These are phyloP conservation scores for Dermochelys coriacea DNA, from an alignment of 2,797 vertebrate genomes.

Conservation along the genomic window DNA sequence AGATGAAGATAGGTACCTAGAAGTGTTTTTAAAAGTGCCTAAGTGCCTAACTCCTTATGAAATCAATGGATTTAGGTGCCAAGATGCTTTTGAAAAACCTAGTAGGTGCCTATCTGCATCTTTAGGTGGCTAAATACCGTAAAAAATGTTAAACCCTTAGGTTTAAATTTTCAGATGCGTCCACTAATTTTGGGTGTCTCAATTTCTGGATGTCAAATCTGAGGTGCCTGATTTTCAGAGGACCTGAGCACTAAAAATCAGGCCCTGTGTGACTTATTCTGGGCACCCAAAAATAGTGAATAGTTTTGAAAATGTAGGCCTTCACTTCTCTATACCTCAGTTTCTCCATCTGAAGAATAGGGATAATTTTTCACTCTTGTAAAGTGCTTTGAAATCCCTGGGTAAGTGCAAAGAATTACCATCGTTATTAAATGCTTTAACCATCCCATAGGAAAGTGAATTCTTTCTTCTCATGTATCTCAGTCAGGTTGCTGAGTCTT, in stretches of 20 bases:
- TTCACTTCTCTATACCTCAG: not conserved
- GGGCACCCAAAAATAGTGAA: not conserved
- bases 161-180: not conserved
- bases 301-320: not conserved
- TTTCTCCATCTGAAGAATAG: not conserved
- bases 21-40: not conserved
- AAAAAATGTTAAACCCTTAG: not conserved
- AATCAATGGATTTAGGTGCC: not conserved
- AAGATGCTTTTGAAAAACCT: not conserved
- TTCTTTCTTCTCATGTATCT: constrained; percentile 30
- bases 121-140: not conserved
- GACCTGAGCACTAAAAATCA: not conserved
- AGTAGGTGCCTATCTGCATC: not conserved
- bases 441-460: accelerated
- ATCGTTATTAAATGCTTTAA: not conserved
- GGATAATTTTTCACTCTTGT: not conserved
- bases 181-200: not conserved
- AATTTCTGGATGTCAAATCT: not conserved
- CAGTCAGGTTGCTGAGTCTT: not conserved
- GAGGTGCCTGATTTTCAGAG: not conserved
- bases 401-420: not conserved
- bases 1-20: not conserved
- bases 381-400: not conserved
- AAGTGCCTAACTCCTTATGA: not conserved
- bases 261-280: not conserved